Evolutionary conservation across 2,888 invertebrate genomes (phyloP).

Genomic region (Andricus curvator): DNA sequence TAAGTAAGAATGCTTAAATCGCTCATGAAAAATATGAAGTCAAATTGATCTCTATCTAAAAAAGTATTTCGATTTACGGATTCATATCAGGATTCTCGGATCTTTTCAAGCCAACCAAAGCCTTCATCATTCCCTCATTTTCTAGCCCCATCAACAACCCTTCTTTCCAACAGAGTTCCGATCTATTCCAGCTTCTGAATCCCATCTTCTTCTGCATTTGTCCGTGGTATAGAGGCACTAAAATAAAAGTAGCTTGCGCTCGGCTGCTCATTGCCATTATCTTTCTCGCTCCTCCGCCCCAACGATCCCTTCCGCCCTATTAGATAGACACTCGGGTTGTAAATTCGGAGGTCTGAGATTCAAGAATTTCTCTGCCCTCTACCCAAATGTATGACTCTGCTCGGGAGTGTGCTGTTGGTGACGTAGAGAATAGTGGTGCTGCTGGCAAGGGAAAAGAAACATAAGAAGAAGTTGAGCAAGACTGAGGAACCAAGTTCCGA

Average conservation of each 20-base stretch:
- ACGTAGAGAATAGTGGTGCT: slow-evolving; percentile 18
- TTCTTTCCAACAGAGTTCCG: neutral
- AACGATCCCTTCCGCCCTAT: slow-evolving; percentile 27
- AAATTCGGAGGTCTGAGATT: slow-evolving; percentile 37
- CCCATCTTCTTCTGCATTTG: slow-evolving; percentile 6
- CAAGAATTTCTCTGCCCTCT: slow-evolving; percentile 18
- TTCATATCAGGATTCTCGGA: no score
- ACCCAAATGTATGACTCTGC: slow-evolving; percentile 19
- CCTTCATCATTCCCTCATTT: neutral
- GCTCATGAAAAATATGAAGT: no score
- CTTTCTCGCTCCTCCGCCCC: slow-evolving; percentile 29
- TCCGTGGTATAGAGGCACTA: neutral
- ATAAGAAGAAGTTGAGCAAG: slow-evolving; percentile 45
- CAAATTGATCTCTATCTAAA: no score
- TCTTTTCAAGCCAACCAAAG: no score
- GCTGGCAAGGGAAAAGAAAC: slow-evolving; percentile 41
- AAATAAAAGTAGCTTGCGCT: slow-evolving; percentile 35
- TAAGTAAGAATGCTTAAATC: no score
- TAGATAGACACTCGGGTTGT: slow-evolving; percentile 37
- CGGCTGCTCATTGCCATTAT: slow-evolving; percentile 38
- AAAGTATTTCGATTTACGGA: no score
- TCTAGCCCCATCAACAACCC: neutral
- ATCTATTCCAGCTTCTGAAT: slow-evolving; percentile 8
- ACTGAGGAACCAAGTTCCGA: slow-evolving; percentile 32
- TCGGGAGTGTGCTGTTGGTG: slow-evolving; percentile 25